Conservation (phyloP, 1,140 invertebrate genomes). For the Dendrolimus kikuchii region DNA sequence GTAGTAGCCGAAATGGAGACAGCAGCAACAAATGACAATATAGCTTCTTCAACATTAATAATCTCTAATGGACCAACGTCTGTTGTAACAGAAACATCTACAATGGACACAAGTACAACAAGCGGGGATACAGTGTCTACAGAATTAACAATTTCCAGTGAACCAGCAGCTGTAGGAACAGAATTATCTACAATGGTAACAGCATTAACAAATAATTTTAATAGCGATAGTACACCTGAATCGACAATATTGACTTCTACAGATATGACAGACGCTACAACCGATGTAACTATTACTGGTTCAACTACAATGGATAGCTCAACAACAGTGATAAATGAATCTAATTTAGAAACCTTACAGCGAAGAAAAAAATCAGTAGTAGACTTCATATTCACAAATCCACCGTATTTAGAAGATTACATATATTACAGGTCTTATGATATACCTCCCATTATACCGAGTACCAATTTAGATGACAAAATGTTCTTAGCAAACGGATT, state of each 20-base stretch:
- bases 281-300: background rate
- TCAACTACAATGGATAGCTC: slow-evolving; percentile 7
- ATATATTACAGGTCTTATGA: slow-evolving; percentile 51
- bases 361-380: slow-evolving; percentile 56
- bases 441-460: slow-evolving; percentile 29
- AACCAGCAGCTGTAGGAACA: background rate
- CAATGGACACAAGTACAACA: slow-evolving; percentile 5
- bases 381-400: slow-evolving; percentile 56
- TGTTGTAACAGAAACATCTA: slow-evolving; percentile 18
- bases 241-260: slow-evolving; percentile 1
- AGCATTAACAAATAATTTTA: background rate
- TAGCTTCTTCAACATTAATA: background rate
- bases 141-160: background rate
- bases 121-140: background rate
- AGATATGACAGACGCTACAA: slow-evolving; percentile 4
- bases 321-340: slow-evolving; percentile 21
- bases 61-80: slow-evolving; percentile 5
- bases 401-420: slow-evolving; percentile 47
- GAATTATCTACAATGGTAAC: background rate
- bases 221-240: slow-evolving; percentile 1
- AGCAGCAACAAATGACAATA: no score
- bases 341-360: slow-evolving; percentile 45
- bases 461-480: slow-evolving; percentile 30
- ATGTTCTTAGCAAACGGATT: slow-evolving; percentile 62
- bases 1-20: no score